Conservation (phyloP, 2,797 vertebrate species). For the Acanthiza pusilla region DNA sequence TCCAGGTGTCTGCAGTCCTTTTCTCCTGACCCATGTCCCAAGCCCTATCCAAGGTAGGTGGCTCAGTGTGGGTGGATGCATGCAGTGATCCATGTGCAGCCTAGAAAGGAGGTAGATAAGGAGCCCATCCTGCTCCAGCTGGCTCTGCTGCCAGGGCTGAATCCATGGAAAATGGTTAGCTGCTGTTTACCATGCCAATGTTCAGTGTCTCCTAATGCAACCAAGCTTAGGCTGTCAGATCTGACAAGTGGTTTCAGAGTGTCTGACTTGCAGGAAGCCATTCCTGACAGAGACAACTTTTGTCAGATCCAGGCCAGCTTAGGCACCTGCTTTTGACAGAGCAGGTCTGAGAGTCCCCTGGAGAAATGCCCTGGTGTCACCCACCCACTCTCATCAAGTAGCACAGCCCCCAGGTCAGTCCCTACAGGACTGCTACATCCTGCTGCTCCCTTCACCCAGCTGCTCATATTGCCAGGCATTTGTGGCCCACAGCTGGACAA, state of each 20-base stretch:
- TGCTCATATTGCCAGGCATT: rapidly evolving
- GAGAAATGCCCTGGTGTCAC: not conserved
- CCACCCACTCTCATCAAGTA: not conserved
- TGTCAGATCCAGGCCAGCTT: not conserved
- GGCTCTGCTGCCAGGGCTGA: not conserved
- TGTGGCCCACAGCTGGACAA: not conserved
- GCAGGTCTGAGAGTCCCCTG: not conserved
- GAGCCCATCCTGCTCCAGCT: rapidly evolving
- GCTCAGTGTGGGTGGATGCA: rapidly evolving
- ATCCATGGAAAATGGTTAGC: not conserved
- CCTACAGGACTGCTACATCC: not conserved
- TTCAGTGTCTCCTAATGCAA: not conserved
- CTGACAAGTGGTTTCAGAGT: not conserved
- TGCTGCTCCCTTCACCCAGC: not conserved
- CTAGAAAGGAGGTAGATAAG: not conserved
- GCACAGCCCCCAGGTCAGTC: not conserved
- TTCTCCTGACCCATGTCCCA: not conserved
- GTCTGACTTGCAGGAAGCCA: not conserved
- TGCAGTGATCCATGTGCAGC: rapidly evolving
- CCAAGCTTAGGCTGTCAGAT: not conserved
- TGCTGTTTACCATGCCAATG: not conserved
- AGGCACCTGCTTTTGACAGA: not conserved
- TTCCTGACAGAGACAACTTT: not conserved
- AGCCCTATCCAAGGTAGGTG: not conserved
- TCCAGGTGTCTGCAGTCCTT: not conserved